Percentiles rank a stretch among this genome's conserved stretches.
Evolutionary conservation across 2,888 invertebrate genomes (phyloP).

Genomic region (Drosophila longiperda): DNA sequence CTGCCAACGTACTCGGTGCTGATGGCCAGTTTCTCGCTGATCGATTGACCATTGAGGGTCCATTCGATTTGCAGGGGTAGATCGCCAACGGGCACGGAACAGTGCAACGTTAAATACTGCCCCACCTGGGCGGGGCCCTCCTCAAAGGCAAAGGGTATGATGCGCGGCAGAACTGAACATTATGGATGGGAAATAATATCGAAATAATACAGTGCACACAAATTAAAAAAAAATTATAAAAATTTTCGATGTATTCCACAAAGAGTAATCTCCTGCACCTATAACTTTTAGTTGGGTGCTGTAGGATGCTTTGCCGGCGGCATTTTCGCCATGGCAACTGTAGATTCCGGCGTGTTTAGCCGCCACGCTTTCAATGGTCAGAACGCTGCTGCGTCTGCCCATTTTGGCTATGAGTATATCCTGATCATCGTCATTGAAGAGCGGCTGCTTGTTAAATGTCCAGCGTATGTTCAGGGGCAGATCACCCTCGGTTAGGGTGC

Average conservation of each 20-base stretch:
- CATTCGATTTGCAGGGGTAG: slow-evolving; percentile 91
- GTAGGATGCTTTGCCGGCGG: slow-evolving; percentile 89
- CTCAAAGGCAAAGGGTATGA: slow-evolving; percentile 92
- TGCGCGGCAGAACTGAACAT: slow-evolving; percentile 90
- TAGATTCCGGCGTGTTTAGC: slow-evolving; percentile 90
- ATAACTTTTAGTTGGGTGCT: slow-evolving; percentile 90
- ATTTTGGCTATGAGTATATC: slow-evolving; percentile 87
- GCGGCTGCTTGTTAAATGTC: slow-evolving; percentile 86
- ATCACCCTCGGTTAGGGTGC: slow-evolving; percentile 88
- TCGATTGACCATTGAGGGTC: slow-evolving; percentile 87
- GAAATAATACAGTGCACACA: slow-evolving; percentile 37
- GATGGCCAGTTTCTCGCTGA: slow-evolving; percentile 87
- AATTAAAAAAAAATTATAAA: slow-evolving; percentile 28
- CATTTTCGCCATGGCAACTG: slow-evolving; percentile 90
- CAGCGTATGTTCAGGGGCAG: slow-evolving; percentile 88
- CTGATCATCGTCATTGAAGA: slow-evolving; percentile 81
- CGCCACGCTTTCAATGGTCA: slow-evolving; percentile 90
- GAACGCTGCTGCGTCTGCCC: slow-evolving; percentile 88
- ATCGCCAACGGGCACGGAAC: slow-evolving; percentile 91
- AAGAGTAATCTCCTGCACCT: slow-evolving; percentile 85
- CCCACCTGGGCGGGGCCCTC: slow-evolving; percentile 91
- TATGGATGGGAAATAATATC: slow-evolving; percentile 19
- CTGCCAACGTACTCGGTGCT: slow-evolving; percentile 86
- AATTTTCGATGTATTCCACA: slow-evolving; percentile 29
- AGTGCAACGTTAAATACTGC: slow-evolving; percentile 88